Evolutionary conservation across 2,113 vertebrate genomes (phyloP), one percentile per base, ranked within the genome.

Genomic region (Nibea coibor): DNA sequence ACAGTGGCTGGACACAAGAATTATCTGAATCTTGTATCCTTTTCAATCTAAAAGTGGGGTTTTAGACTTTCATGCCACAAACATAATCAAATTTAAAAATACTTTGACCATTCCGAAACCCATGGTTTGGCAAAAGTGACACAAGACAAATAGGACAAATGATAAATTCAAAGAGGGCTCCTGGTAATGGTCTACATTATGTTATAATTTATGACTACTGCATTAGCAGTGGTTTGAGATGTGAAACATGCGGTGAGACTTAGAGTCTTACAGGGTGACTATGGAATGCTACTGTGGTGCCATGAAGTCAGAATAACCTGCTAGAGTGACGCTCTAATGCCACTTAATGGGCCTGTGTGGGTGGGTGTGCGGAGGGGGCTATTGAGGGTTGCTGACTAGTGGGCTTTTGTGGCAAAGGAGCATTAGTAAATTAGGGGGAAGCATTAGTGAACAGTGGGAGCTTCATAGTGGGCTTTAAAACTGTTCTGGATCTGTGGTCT

Each of bases 371-470:
- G 67, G 20, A 28, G 53, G 65, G 67, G 42, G 74, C 51, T 72
- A 70, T 76, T 59, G 48, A 76, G 71, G 70, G 84, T 67, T 90
- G 91, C 91, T 93, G 88, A 92, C 90, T 84, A 73, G 10, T 83
- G 85, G 76, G 83, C 77, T 82, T 84, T 91, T 89, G 90, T 82
- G 89, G 91, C 48, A 5, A 79, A 75, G 76, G 74, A 84, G 82
- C 91, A 92, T 93, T 92, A 93, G 91, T 89, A 88, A 90, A 91
- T 90, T 90, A 85, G 72, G 59, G 72, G 80, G 67, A 85, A 75
- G 82, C 90, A 91, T 93, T 92, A 90, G 88, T 78, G 88, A 90
- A 87, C 53, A 80, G 78, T 81, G 78, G 59, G 61, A 88, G 78
- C 5, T 87, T 81, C 80, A 83, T 83, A 75, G 35, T 61, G 85